Evolutionary conservation across 2,888 invertebrate genomes (phyloP), one percentile per base, ranked within the genome.

Genomic region (Latheticus oryzae): DNA sequence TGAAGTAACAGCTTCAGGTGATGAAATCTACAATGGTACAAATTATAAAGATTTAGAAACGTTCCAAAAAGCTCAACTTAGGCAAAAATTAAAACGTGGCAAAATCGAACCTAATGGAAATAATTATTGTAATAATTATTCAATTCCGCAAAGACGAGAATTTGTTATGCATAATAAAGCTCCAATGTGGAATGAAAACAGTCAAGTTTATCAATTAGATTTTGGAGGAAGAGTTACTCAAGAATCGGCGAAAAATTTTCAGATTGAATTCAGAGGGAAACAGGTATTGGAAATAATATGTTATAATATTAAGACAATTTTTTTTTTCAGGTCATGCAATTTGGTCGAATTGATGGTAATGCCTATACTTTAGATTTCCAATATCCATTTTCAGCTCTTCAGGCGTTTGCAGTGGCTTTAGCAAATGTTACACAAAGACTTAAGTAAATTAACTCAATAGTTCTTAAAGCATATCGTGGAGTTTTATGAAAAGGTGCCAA

Each of bases 231-330:
- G 99, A 64, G 99, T 99, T 57, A 99, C 98, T 2, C 98, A 98
- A 80, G 98, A 99, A 79, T 97, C 97, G 30, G 98, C 98, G 8
- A 99, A 99, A 81, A 99, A 99, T 82, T 99, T 99, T 79, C 98
- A 99, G 82, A 97, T 99, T 54, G 97, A 97, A 79, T 95, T 94
- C 77, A 87, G 93, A 67, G 95, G 94, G 62, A 95, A 95, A 81
- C 97, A 97, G 88, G 97, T 95, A n/a, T n/a, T n/a, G n/a, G n/a
- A n/a, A n/a, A n/a, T n/a, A 8, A 26, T 9, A 17, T 48, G 13
- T 33, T 50, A 38, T 38, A 15, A n/a, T 12, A 3, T 2, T 47
- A 17, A 21, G 12, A 37, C 7, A 42, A n/a, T 1, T 11, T 24
- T 30, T 43, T 9, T 3, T 76, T 77, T 2, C 79, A 98, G 96